Conservation (phyloP, 2,113 vertebrate species). For the Gallinago jamesoni region DNA sequence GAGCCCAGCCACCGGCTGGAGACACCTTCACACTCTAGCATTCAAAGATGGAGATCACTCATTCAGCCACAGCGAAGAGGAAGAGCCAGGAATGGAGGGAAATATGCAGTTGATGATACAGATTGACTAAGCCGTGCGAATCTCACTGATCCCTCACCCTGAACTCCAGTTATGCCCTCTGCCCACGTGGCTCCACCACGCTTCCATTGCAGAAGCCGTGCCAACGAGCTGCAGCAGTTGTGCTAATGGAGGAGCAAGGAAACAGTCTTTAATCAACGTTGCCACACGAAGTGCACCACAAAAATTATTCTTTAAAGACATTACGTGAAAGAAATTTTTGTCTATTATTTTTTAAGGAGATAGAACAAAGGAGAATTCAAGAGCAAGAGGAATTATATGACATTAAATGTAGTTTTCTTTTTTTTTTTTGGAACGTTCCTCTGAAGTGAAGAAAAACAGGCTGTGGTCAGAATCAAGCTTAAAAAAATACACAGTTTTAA, state of each 20-base stretch:
- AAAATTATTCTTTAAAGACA: neutral
- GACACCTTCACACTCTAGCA: slow-evolving; percentile 12
- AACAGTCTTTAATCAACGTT: neutral
- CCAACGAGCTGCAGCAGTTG: neutral
- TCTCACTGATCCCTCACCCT: neutral
- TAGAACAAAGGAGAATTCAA: neutral
- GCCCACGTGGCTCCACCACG: neutral
- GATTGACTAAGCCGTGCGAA: neutral
- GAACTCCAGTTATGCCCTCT: neutral
- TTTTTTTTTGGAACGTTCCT: neutral
- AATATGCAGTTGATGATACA: neutral
- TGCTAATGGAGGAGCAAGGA: neutral
- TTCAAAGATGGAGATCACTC: neutral
- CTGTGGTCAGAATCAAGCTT: neutral
- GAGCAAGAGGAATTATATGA: neutral
- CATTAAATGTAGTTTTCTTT: neutral
- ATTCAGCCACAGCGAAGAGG: neutral
- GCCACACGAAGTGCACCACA: no score
- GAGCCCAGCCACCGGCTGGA: slow-evolving; percentile 35
- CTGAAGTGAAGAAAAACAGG: neutral
- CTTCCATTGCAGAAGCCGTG: neutral
- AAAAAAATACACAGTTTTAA: neutral
- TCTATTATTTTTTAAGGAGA: neutral
- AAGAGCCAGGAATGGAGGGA: neutral
- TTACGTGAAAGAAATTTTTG: neutral